phyloP scores from a whole-genome alignment of 2,888 invertebrate genomes.

The Vesta saturnalis region DNA sequence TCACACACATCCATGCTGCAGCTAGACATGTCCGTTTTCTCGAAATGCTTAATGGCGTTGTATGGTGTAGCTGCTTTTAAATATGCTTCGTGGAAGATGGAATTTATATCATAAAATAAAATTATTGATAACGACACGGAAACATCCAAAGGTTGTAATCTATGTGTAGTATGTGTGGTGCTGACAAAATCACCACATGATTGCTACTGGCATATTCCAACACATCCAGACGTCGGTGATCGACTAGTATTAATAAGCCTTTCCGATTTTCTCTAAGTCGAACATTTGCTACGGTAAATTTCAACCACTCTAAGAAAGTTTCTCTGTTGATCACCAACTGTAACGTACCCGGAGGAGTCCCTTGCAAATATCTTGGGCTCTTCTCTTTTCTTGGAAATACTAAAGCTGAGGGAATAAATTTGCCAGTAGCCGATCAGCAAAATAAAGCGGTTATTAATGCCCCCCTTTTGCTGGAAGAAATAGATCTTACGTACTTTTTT shows the following conservation, averaged over 20 bases:
- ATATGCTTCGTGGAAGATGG: too few relatives aligned
- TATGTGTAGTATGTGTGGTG: background rate
- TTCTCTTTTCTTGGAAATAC: constrained; percentile 5
- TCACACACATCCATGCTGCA: too few relatives aligned
- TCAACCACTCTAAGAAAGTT: background rate
- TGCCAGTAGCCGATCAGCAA: background rate
- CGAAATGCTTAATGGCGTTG: too few relatives aligned
- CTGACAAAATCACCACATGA: background rate
- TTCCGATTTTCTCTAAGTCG: background rate
- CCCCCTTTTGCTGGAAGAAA: background rate
- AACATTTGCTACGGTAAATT: background rate
- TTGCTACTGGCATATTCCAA: background rate
- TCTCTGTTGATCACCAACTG: background rate
- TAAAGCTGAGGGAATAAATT: background rate
- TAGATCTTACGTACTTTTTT: background rate
- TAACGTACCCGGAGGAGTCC: background rate
- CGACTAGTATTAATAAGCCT: background rate
- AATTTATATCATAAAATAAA: too few relatives aligned
- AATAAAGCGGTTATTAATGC: background rate
- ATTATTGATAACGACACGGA: too few relatives aligned
- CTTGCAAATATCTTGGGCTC: background rate
- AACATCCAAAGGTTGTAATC: too few relatives aligned
- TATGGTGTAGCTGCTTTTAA: too few relatives aligned
- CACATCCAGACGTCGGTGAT: too few relatives aligned
- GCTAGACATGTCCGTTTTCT: too few relatives aligned